These are phyloP conservation scores for Phoenicopterus ruber DNA, from an alignment of 2,113 vertebrate species.

Conservation along the genomic window DNA sequence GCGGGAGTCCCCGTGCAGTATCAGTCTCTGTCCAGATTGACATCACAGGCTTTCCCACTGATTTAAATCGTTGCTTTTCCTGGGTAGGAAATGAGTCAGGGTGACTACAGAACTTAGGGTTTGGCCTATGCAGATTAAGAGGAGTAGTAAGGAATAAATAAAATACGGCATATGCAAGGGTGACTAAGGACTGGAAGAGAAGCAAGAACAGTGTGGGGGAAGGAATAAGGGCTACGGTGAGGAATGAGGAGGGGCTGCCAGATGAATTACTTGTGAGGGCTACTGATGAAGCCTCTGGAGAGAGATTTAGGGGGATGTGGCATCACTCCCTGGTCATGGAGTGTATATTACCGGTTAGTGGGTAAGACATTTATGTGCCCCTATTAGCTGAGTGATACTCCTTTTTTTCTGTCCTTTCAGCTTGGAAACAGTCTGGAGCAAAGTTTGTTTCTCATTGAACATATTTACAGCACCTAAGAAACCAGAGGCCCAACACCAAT, in stretches of 20 bases:
- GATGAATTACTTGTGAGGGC: background rate
- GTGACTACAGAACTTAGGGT: background rate
- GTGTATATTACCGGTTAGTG: background rate
- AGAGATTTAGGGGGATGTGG: background rate
- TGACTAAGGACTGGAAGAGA: constrained; percentile 16
- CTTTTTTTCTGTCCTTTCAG: background rate
- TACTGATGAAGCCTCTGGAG: background rate
- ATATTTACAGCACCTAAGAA: background rate
- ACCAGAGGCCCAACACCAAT: background rate
- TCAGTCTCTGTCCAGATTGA: constrained; percentile 24
- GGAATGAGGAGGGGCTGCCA: background rate
- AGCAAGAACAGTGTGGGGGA: background rate
- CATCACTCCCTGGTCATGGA: background rate
- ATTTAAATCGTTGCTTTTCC: background rate
- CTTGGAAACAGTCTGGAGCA: background rate
- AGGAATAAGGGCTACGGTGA: background rate
- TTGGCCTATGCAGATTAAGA: constrained; percentile 40
- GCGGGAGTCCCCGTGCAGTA: background rate
- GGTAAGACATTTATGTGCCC: background rate
- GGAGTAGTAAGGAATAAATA: constrained; percentile 16
- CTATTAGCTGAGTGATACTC: background rate
- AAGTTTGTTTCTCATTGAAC: background rate
- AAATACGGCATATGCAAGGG: background rate
- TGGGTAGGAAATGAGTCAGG: constrained; percentile 55
- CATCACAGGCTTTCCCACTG: constrained; percentile 35